Evolutionary conservation across 2,888 invertebrate species (phyloP), one percentile per base, ranked within the genome.

Genomic region (Priocnemis perturbator): DNA sequence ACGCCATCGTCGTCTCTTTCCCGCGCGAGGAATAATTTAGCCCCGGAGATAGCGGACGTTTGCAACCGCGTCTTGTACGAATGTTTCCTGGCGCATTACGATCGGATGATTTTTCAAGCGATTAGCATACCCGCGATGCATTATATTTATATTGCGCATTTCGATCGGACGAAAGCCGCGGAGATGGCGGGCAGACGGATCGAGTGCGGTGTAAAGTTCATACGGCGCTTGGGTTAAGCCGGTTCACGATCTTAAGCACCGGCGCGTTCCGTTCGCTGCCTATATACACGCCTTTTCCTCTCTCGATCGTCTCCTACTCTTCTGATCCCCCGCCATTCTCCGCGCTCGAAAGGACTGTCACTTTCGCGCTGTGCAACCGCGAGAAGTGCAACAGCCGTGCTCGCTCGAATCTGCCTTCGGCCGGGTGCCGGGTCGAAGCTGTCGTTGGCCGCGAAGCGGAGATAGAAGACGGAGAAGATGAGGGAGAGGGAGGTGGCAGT

Each of bases 401-500:
- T 50, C 63, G 69, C 60, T 72, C 72, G 61, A 73, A 73, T 67
- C 67, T 58, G 70, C 62, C 37, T 21, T 53, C 20, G 50, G 63
- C 52, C 57, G 58, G 76, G 60, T 64, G 63, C 52, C 57, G 58
- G 76, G 60, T 64, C 55, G 21, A 68, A 37, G 74, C 58, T 77
- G 73, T 78, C 77, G 75, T 69, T 78, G 60, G 68, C 56, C 52
- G 61, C 64, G 69, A 69, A 20, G 23, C n/a, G 19, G 19, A 52
- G 26, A 50, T 37, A 55, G 59, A 30, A 45, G 19, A 30, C 20
- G 47, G 30, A 57, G 44, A 44, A 17, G 50, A 60, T 14, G 57
- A 66, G 48, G 67, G 71, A 69, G 71, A 67, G 71, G 75, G 72
- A 70, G 73, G 71, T 61, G 69, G 67, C 64, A 73, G 74, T 53